Base-by-base conservation (phyloP, 2,888 invertebrate genomes). In the Pseudococcus longispinus region DNA sequence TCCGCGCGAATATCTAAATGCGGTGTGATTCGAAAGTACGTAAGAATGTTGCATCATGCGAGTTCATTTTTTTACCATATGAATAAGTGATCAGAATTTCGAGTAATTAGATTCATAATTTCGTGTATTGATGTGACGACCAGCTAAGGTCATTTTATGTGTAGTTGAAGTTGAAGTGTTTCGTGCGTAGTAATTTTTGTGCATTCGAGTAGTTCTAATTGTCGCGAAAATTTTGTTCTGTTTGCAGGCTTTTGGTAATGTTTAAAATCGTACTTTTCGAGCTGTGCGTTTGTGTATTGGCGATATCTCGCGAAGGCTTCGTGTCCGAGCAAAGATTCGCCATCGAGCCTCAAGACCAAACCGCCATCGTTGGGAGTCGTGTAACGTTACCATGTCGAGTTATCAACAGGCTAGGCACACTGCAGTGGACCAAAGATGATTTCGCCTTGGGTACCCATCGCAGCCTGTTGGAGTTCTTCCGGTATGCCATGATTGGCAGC, bases 371-470 rank as follows among this genome's bases (percentile, higher is more conserved):
- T 82, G 97, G 97, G 18, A 95, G 96, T 85, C 93, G 95, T 88
- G 96, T 97, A 70, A 96, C 97, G 15, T 92, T 98, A 87, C 97
- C 97, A 5, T 98, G 98, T 91, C 93, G 96, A 65, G 96, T 98
- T 32, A 94, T 96, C 90, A 94, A 95, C 90, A 96, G 97, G 91
- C 94, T 93, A 77, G 98, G 98, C 0, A 94, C 95, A 86, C 93
- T 98, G 86, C 98, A 98, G 91, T 99, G 99, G 99, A 98, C 98
- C 87, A 96, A 97, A 90, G 97, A 98, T 90, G 98, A 97, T 90
- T 98, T 98, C 90, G 98, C 98, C 0, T 93, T 99, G 46, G 98
- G 98, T 1, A 94, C 96, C 0, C 96, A 97, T 90, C 93, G 98
- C 89, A 95, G 96, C 89, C 93, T 98, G 88, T 96, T 96, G 88